Evolutionary conservation across 2,113 vertebrate species (phyloP).

Genomic region (Phocoena sinus): DNA sequence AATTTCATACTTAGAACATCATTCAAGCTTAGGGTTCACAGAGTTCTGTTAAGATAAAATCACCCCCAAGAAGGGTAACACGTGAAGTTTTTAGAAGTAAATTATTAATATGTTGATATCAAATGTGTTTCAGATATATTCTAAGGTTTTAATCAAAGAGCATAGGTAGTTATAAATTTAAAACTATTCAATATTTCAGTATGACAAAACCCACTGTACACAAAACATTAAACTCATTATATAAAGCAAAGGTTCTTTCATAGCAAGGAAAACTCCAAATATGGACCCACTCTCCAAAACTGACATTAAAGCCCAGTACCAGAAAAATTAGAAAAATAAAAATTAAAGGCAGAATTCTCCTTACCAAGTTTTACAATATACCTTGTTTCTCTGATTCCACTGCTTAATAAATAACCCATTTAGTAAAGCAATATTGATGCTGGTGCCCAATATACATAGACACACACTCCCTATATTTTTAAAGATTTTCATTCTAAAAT

Average conservation of each 20-base stretch:
- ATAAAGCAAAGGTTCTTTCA: background rate
- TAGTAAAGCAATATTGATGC: background rate
- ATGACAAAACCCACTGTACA: background rate
- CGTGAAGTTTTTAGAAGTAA: background rate
- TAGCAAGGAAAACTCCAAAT: slow-evolving; percentile 21
- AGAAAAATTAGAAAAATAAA: slow-evolving; percentile 19
- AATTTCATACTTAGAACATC: background rate
- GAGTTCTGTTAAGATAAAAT: background rate
- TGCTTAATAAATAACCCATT: background rate
- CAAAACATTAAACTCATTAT: background rate
- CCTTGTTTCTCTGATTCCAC: background rate
- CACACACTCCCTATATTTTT: background rate
- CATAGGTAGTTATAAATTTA: background rate
- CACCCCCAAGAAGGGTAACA: background rate
- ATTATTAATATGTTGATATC: background rate
- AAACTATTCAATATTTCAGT: background rate
- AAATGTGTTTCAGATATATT: background rate
- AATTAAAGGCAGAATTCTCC: background rate
- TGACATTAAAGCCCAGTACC: background rate
- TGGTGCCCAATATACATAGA: background rate
- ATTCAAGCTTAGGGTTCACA: background rate
- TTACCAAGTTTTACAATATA: background rate
- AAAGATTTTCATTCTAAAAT: background rate
- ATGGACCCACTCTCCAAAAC: background rate
- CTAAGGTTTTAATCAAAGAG: slow-evolving; percentile 15